These are phyloP conservation scores for Lepidiolamprologus cunningtoni DNA, from an alignment of 2,113 vertebrate genomes.

Conservation along the genomic window DNA sequence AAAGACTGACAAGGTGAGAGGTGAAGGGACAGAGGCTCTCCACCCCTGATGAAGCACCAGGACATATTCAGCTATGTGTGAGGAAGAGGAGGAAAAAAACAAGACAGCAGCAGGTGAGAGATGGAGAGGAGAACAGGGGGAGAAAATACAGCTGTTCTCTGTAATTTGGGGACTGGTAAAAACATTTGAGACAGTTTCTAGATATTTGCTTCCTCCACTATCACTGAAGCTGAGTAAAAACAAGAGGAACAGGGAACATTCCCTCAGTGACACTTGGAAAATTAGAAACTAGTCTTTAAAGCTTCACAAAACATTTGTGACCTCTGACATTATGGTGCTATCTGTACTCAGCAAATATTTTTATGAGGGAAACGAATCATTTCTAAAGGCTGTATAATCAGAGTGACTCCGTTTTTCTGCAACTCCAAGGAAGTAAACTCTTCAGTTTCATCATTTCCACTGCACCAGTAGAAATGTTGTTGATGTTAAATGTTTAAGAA, in stretches of 20 bases:
- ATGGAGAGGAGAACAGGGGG: background rate
- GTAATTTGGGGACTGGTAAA: background rate
- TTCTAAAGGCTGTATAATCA: background rate
- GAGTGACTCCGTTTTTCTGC: background rate
- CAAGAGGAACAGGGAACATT: background rate
- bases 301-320: background rate
- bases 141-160: background rate
- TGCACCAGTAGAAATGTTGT: background rate
- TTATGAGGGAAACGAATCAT: accelerated
- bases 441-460: background rate
- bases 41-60: background rate
- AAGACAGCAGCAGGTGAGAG: background rate
- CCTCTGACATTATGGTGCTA: background rate
- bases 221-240: background rate
- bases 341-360: background rate
- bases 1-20: background rate
- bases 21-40: background rate
- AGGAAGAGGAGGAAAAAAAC: background rate
- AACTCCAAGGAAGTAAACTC: accelerated
- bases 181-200: background rate
- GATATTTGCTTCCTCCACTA: background rate
- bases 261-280: accelerated
- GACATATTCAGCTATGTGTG: background rate
- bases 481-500: background rate
- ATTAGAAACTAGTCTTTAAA: background rate